A percentile compares a stretch with the other conserved stretches of the same genome.
These are phyloP conservation scores for Mirza zaza DNA, from an alignment of 2,113 vertebrate species.

Conservation along the genomic window DNA sequence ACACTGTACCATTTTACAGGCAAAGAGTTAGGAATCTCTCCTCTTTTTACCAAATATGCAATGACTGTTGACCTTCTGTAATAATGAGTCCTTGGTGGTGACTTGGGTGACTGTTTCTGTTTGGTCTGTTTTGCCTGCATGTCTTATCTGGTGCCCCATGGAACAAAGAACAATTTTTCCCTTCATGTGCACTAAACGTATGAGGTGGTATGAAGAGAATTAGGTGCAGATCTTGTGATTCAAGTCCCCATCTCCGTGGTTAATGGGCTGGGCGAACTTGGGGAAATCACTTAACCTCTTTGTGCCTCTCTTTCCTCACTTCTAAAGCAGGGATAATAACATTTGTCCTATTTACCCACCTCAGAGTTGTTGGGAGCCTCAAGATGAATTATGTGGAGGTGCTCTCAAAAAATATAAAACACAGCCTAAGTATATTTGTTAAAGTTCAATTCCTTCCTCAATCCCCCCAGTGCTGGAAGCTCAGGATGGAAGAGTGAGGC, in stretches of 20 bases:
- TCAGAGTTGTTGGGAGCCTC: background rate
- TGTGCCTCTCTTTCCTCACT: background rate
- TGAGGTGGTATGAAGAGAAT: background rate
- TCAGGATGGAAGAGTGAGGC: background rate
- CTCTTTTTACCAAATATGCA: background rate
- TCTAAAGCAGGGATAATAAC: background rate
- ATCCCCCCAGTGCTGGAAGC: background rate
- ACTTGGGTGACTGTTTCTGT: background rate
- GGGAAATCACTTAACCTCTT: constrained; percentile 39
- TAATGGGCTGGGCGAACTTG: constrained; percentile 17
- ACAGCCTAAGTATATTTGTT: background rate
- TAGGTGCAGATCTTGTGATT: background rate
- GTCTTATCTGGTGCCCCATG: background rate
- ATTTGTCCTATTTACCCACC: background rate
- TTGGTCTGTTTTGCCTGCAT: background rate
- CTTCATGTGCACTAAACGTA: background rate
- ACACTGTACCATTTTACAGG: background rate
- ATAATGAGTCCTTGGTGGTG: background rate
- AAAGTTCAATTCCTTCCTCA: background rate
- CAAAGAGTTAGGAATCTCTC: background rate
- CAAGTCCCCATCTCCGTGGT: background rate
- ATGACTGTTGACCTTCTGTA: background rate
- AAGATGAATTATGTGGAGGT: background rate
- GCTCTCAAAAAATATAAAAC: constrained; percentile 22
- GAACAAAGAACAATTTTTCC: background rate